Conservation (phyloP, 64 coral and sea anemone genomes). For the Orbicella faveolata region DNA sequence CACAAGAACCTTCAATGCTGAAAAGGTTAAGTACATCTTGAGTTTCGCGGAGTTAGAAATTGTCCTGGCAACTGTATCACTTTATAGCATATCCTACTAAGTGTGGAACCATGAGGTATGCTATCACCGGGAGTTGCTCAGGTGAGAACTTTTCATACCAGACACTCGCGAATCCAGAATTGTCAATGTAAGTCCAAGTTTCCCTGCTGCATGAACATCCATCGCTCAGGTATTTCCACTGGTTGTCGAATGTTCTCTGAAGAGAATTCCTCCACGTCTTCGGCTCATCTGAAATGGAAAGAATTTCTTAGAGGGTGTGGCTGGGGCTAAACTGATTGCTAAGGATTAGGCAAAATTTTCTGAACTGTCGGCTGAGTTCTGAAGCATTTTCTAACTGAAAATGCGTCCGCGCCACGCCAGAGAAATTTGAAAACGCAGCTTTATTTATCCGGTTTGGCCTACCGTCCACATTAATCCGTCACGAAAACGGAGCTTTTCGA, state of each 20-base stretch:
- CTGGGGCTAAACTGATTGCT: too few species aligned
- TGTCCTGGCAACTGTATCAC: not conserved
- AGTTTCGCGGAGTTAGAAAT: not conserved
- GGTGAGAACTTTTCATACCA: conserved; percentile 56
- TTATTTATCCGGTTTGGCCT: too few species aligned
- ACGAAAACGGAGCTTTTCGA: too few species aligned
- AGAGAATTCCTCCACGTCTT: conserved; percentile 48
- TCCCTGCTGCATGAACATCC: conserved; percentile 78
- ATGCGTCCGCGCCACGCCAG: too few species aligned
- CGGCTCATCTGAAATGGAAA: conserved; percentile 54
- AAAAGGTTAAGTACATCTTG: not conserved
- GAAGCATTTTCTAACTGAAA: too few species aligned
- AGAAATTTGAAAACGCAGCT: too few species aligned
- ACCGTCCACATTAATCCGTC: too few species aligned
- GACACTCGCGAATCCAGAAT: conserved; percentile 65
- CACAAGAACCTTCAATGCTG: not conserved
- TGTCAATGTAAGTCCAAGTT: conserved; percentile 43
- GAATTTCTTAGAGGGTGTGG: too few species aligned
- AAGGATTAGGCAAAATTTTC: too few species aligned
- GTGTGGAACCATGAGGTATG: conserved; percentile 75
- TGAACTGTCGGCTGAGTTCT: too few species aligned
- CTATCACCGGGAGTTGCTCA: conserved; percentile 18
- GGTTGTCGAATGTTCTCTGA: conserved; percentile 59
- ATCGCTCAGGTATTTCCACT: conserved; percentile 88
- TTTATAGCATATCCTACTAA: conserved; percentile 73